Base-by-base conservation (phyloP, 1,140 invertebrate species). In the Neodiprion lecontei region DNA sequence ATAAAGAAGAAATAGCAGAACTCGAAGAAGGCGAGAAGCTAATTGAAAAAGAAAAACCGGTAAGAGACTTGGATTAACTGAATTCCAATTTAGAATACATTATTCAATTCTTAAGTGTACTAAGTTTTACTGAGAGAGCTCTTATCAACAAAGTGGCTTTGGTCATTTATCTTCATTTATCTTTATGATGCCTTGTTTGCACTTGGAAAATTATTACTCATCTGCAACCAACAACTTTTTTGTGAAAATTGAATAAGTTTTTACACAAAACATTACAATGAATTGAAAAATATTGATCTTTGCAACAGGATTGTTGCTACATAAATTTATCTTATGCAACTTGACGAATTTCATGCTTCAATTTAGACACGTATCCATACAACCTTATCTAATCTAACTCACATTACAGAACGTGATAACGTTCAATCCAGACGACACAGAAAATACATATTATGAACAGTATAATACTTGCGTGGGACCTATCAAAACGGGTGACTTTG, bases 401-500 rank as follows among this genome's bases (percentile, higher is more conserved):
- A 78, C 79, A 72, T 87, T 87, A 47, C 81, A 94, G 93, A 94
- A 95, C 86, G 91, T 95, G 67, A 91, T 95, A 66, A 88, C 93
- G 73, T 93, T 92, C 81, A 92, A 92, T 80, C 84, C 91, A 1
- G 88, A 89, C 61, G 94, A 94, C 81, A 91, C 94, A 74, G 95
- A 94, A 75, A 94, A 93, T 85, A 93, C 92, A 0, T 98, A 97
- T 86, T 98, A 96, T 86, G 96, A 98, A 87, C 97, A 98, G 84
- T 97, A 95, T 83, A 96, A 95, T 82, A 94, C 95, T 0, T 95
- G 94, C 80, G 93, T 92, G 53, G 95, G 96, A 40, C 90, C 94
- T 48, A 91, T 97, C 74, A 95, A 97, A 92, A 95, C 93, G 67
- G 97, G 97, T 12, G 98, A 99, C 88, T 98, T 94, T 88, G 96